A percentile compares a stretch with the other conserved stretches of the same genome.
phyloP scores from a whole-genome alignment of 1,140 invertebrate species.

The honey bee (Apis mellifera) region DNA sequence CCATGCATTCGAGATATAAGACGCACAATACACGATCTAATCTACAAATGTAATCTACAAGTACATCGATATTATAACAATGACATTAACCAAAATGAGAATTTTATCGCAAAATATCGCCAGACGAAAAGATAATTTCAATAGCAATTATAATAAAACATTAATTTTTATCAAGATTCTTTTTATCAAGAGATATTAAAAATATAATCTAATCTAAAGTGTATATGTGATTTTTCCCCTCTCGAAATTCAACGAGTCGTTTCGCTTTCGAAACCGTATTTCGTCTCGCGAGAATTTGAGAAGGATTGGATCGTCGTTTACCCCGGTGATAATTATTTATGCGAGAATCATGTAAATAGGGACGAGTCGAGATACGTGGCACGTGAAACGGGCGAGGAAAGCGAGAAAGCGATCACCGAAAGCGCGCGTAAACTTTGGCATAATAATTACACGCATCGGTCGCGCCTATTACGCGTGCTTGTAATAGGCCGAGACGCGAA shows the following conservation, averaged over 20 bases:
- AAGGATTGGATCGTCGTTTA: neutral
- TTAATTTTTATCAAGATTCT: too few relatives aligned
- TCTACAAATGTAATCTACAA: slow-evolving; percentile 35
- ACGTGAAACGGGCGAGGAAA: neutral
- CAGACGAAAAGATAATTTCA: neutral
- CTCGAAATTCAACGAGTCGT: too few relatives aligned
- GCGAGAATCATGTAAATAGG: neutral
- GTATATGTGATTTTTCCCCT: too few relatives aligned
- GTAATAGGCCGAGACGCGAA: slow-evolving; percentile 34
- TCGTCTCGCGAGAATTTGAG: neutral
- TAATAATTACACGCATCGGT: slow-evolving; percentile 47
- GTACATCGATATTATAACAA: slow-evolving; percentile 32
- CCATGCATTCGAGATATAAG: slow-evolving; percentile 61
- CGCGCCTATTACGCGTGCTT: slow-evolving; percentile 39
- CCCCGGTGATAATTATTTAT: slow-evolving; percentile 6
- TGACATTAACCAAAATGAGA: too few relatives aligned
- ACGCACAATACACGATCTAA: slow-evolving; percentile 56
- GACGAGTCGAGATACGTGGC: neutral
- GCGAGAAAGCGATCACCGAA: slow-evolving; percentile 15
- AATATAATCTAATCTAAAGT: too few relatives aligned
- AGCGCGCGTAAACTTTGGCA: slow-evolving; percentile 37
- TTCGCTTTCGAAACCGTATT: too few relatives aligned
- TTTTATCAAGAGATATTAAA: too few relatives aligned
- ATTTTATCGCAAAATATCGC: neutral
- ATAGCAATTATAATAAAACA: too few relatives aligned